Evolutionary conservation across 2,113 vertebrate genomes (phyloP), one percentile per base, ranked within the genome.

Genomic region (Pteruthius melanotis): DNA sequence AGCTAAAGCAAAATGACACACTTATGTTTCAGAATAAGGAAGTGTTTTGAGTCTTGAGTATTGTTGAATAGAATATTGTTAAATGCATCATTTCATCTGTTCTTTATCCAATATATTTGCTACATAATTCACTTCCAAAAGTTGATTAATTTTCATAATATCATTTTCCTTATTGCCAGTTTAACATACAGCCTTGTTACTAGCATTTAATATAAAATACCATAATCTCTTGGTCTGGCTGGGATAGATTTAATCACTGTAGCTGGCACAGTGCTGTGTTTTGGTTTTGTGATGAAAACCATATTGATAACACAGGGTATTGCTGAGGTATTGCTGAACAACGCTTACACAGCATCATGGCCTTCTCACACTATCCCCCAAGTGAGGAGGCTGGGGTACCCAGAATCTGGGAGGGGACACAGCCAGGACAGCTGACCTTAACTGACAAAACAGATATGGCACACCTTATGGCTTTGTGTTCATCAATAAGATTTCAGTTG

Each of bases 401-500:
- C 61, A 88, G 27, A 47, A 57, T 23, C 5, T 85, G 31, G 30
- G 30, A 66, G 17, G 9, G 0, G 4, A 68, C 44, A 53, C 20
- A 59, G 44, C 24, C 13, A 14, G 33, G 33, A 40, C 35, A 86
- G n/a, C 7, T 44, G 28, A n/a, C 7, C 21, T 9, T 52, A 59
- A 16, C 6, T 76, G 57, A 53, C 9, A 3, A 30, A 86, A 54
- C 19, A 9, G 9, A n/a, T 60, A 52, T 53, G 2, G 40, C 16
- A 44, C 13, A 59, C 12, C 4, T 23, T 33, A n/a, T n/a, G 11
- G 22, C 0, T 1, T 18, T 6, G 0, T 30, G 24, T 7, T 53
- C 15, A 57, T 28, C 52, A 52, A 5, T 33, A 49, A 53, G 12
- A 33, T 57, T 75, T 60, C 49, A 65, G 22, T 15, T 65, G 20